Evolutionary conservation across 2,888 invertebrate genomes (phyloP).

Genomic region (Fissipunctia ypsillon): DNA sequence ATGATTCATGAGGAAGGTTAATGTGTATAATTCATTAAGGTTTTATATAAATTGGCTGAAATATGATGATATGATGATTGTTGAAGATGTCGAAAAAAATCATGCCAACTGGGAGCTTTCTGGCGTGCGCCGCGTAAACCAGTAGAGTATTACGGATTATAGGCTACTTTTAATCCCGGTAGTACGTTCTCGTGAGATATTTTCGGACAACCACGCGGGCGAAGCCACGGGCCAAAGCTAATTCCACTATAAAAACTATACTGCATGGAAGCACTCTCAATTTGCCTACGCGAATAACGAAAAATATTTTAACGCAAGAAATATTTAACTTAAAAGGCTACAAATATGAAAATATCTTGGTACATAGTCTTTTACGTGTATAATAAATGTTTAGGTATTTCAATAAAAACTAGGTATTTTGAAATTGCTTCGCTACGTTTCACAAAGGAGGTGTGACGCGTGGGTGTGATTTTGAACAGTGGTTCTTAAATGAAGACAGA

Average conservation of each 20-base stretch:
- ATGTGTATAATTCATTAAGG: too few species aligned
- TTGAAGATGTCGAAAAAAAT: too few species aligned
- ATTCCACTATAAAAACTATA: slow-evolving; percentile 11
- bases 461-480: slow-evolving; percentile 1
- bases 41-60: too few species aligned
- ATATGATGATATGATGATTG: too few species aligned
- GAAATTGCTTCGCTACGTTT: slow-evolving; percentile 16
- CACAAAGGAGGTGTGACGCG: background rate
- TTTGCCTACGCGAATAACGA: background rate
- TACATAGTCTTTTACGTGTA: slow-evolving; percentile 1
- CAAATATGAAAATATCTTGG: slow-evolving; percentile 29
- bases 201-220: too few species aligned
- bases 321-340: slow-evolving; percentile 20
- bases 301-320: slow-evolving; percentile 14
- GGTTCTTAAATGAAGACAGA: slow-evolving; percentile 7
- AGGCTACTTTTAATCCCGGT: too few species aligned
- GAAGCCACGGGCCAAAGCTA: too few species aligned
- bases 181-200: too few species aligned
- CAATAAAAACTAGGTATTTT: slow-evolving; percentile 31
- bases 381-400: slow-evolving; percentile 26
- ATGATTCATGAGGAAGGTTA: too few species aligned
- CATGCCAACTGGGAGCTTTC: too few species aligned
- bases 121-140: too few species aligned
- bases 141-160: too few species aligned
- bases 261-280: background rate